These are phyloP conservation scores for Drosophila percnosoma DNA, from an alignment of 2,888 invertebrate genomes.

Conservation along the genomic window DNA sequence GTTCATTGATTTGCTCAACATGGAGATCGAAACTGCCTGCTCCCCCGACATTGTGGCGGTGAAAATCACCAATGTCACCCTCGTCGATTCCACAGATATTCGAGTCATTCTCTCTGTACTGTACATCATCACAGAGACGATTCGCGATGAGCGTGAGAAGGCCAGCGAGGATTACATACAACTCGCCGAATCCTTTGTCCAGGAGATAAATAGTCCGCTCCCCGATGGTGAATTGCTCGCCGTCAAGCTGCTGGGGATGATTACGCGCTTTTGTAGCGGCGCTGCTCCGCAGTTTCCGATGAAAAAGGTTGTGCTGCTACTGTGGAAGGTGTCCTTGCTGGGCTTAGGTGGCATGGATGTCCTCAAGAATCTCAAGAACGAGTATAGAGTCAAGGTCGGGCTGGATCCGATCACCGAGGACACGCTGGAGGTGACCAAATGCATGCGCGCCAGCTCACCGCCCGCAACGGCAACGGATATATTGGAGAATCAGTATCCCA, in stretches of 20 bases:
- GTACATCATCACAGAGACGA: constrained; percentile 97
- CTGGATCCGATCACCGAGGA: constrained; percentile 94
- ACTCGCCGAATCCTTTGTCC: constrained; percentile 86
- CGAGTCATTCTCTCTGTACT: constrained; percentile 96
- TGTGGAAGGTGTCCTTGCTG: constrained; percentile 98
- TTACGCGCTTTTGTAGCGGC: constrained; percentile 97
- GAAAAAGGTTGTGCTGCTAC: constrained; percentile 96
- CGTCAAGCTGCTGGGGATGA: constrained; percentile 97
- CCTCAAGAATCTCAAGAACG: constrained; percentile 91
- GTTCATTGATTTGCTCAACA: constrained; percentile 95
- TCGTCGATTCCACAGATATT: constrained; percentile 96
- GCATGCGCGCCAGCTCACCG: constrained; percentile 97
- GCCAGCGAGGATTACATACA: constrained; percentile 85
- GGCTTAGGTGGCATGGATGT: constrained; percentile 96
- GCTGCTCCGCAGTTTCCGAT: constrained; percentile 98
- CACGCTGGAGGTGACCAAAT: constrained; percentile 95
- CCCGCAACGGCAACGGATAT: constrained; percentile 96
- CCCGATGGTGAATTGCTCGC: constrained; percentile 93
- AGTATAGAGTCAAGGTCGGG: constrained; percentile 89
- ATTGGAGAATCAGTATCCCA: constrained; percentile 93
- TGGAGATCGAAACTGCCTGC: constrained; percentile 94
- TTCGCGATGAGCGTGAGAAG: constrained; percentile 89
- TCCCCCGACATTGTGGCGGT: constrained; percentile 90
- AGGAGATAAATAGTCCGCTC: constrained; percentile 86
- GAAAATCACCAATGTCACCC: constrained; percentile 90